These are phyloP conservation scores for Mormyrus lacerda DNA, from an alignment of 2,113 vertebrate genomes.

Conservation along the genomic window DNA sequence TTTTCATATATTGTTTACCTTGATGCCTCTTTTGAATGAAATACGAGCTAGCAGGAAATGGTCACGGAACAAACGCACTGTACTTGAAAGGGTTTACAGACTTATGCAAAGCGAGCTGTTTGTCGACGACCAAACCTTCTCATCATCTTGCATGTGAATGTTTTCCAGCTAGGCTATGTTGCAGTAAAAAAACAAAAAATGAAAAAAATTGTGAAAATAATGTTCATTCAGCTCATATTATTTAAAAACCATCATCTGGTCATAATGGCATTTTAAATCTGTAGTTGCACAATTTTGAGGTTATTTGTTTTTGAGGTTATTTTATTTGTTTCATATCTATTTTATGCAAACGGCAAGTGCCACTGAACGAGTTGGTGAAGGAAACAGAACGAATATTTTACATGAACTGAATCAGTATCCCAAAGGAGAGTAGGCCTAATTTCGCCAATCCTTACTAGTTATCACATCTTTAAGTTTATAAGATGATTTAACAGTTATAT, in stretches of 20 bases:
- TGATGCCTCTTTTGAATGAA: neutral
- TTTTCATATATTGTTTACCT: neutral
- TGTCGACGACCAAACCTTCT: neutral
- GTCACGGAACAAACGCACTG: neutral
- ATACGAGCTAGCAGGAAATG: neutral
- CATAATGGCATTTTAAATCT: neutral
- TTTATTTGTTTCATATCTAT: neutral
- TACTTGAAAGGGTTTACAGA: neutral
- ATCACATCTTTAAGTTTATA: neutral
- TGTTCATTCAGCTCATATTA: neutral
- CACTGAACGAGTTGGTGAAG: neutral
- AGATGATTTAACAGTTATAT: neutral
- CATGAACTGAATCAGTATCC: neutral
- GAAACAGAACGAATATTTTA: neutral
- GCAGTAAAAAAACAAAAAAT: neutral
- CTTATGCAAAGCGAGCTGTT: neutral
- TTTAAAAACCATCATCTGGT: neutral
- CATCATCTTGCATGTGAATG: neutral
- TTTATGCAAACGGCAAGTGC: neutral
- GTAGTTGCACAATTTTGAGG: neutral
- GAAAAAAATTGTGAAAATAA: neutral
- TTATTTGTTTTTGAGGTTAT: no score
- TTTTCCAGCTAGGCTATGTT: neutral
- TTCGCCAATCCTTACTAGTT: neutral
- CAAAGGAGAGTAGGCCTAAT: neutral